Evolutionary conservation across 1,140 invertebrate genomes (phyloP), one percentile per base, ranked within the genome.

Genomic region (Drosophila melanica): DNA sequence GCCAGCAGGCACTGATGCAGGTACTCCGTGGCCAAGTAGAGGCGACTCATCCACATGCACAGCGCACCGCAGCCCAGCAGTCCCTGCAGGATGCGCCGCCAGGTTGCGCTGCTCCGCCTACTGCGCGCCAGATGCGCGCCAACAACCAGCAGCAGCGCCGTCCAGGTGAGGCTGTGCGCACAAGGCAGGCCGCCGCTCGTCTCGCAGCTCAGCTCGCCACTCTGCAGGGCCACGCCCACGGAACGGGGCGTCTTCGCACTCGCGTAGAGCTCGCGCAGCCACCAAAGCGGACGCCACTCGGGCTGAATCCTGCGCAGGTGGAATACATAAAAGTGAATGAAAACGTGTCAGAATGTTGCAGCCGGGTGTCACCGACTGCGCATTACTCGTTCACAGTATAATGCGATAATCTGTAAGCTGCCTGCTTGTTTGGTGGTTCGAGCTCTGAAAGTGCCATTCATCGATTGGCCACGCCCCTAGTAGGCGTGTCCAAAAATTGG

Each of bases 11-110:
- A 91, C 63, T 91, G 90, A 73, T 91, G 90, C 12, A 91, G 53
- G 27, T 91, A 91, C 55, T 91, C 89, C 0, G 79, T 82, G 16
- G 79, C 81, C 16, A 90, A 37, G 51, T 87, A 91, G 14, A 91
- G 69, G 9, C 90, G 81, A 37, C 87, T 90, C 14, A 91, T 48
- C 76, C 80, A 87, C 71, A 91, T 76, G 47, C 44, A 50, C 0
- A 73, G 5, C 35, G 23, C 27, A 48, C 64, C 60, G n/a, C 35
- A 45, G 68, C n/a, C 8, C 9, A 53, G 3, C 30, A 9, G 12
- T 68, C 51, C 4, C 4, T 27, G 23, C 30, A 67, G 6, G 4
- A 33, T 10, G 4, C 39, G 3, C 0, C 44, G 33, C 39, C 47
- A 12, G 75, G 7, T 23, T 16, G 9, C 44, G 9, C 0, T 62